Base-by-base conservation (phyloP, 1,140 invertebrate genomes). In the Apis laboriosa region DNA sequence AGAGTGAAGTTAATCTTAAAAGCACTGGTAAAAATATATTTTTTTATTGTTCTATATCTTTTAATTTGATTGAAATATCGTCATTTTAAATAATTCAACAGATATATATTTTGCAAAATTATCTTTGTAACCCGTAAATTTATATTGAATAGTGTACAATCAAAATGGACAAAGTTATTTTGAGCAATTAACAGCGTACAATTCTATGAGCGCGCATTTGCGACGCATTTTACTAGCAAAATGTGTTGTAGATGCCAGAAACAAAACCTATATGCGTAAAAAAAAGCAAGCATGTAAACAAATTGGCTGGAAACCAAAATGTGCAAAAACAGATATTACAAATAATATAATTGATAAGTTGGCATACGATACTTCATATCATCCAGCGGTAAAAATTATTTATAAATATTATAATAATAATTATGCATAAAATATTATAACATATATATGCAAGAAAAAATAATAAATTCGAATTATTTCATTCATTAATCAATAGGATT, bases 161-260 rank as follows among this genome's bases (percentile, higher is more conserved):
- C 91, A 91, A 63, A 92, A 86, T 43, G 93, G 93, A 34, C 89
- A 94, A 79, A 91, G 84, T 58, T 94, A 91, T 84, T 91, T 90
- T 56, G 80, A 93, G 49, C 92, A 93, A 90, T 86, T 94, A 80
- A 73, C 89, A n/a, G 87, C 92, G 11, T 93, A 92, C 66, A 93
- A 94, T 84, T 91, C 89, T 7, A 94, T 94, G 93, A 91, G 82
- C 56, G 80, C 84, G 15, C 93, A 94, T 58, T 68, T 93, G 53
- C 92, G 92, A 28, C 91, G 92, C 11, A 83, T 94, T 71, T 79
- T 93, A 43, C 83, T 90, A n/a, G 93, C 93, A 19, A 93, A 92
- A 79, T 92, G 91, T 66, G 90, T 91, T 12, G 89, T 94, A 4
- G 91, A 94, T 76, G 82, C 91, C 19, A 91, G 88, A 84, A 94